phyloP scores from a whole-genome alignment of 2,888 invertebrate genomes.

The Torymus tubicola region DNA sequence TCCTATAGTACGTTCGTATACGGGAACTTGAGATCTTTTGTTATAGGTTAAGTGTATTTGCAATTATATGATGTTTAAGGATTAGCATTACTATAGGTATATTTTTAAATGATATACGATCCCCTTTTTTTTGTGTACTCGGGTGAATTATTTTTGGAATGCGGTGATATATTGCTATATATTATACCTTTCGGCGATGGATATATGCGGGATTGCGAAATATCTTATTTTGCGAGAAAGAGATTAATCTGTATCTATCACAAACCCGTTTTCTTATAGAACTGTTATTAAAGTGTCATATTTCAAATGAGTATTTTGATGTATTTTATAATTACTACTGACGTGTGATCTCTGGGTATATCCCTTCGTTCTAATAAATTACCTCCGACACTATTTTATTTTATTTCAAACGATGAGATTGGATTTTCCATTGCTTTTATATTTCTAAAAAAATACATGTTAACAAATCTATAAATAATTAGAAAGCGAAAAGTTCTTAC shows the following conservation, averaged over 20 bases:
- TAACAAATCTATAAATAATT: too few relatives aligned
- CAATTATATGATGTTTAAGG: background rate
- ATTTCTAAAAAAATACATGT: too few relatives aligned
- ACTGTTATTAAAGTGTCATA: conserved; percentile 21
- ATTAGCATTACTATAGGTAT: background rate
- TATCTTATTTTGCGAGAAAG: conserved; percentile 7
- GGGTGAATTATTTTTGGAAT: background rate
- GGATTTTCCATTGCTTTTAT: too few relatives aligned
- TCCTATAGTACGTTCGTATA: background rate
- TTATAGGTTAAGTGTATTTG: background rate
- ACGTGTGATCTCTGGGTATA: background rate
- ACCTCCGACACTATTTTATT: too few relatives aligned
- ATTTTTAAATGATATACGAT: background rate
- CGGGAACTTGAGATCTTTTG: background rate
- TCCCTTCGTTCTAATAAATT: too few relatives aligned
- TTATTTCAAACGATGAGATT: too few relatives aligned
- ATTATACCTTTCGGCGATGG: conserved; percentile 9
- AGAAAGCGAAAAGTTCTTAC: too few relatives aligned
- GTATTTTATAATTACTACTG: conserved; percentile 18
- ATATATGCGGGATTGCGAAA: conserved; percentile 6
- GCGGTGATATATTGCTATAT: background rate
- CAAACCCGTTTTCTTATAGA: background rate
- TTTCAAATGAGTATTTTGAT: background rate
- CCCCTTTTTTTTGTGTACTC: background rate
- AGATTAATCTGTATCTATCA: conserved; percentile 19